A percentile compares a stretch with the other conserved stretches of the same genome.
These are phyloP conservation scores for Epirrita christyi DNA, from an alignment of 2,888 invertebrate genomes.

Conservation along the genomic window DNA sequence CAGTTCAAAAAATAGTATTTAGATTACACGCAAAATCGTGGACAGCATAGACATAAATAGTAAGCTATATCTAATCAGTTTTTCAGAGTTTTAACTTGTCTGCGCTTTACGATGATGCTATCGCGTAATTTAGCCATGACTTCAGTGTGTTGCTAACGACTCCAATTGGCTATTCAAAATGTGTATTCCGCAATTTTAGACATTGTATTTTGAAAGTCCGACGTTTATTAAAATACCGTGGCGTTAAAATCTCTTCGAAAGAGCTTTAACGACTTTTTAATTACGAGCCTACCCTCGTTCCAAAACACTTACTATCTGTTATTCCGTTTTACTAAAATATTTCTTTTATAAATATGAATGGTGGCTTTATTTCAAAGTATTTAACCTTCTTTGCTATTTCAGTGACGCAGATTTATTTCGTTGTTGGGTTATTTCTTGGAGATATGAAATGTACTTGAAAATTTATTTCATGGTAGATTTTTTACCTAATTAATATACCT, in stretches of 20 bases:
- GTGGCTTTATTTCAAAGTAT: conserved; percentile 3
- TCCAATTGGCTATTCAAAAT: too few species aligned
- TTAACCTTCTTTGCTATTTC: background rate
- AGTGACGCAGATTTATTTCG: background rate
- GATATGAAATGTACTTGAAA: too few species aligned
- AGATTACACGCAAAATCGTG: too few species aligned
- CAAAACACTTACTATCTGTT: conserved; percentile 29
- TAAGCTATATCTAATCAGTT: too few species aligned
- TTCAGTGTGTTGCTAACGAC: background rate
- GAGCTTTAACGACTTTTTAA: conserved; percentile 50
- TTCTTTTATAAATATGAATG: conserved; percentile 30
- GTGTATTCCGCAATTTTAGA: too few species aligned
- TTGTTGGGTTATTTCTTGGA: background rate
- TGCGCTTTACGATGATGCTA: too few species aligned
- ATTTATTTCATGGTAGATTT: too few species aligned
- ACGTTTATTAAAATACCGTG: conserved; percentile 25
- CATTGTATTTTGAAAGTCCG: conserved; percentile 2
- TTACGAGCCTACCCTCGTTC: conserved; percentile 40
- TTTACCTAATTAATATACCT: too few species aligned
- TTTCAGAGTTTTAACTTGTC: too few species aligned
- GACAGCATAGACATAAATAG: too few species aligned
- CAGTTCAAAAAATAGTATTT: too few species aligned
- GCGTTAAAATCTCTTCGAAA: conserved; percentile 21
- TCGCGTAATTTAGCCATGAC: too few species aligned
- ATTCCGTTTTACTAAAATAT: conserved; percentile 31